Evolutionary conservation across 2,797 vertebrate species (phyloP).

Genomic region (Lemur catta): DNA sequence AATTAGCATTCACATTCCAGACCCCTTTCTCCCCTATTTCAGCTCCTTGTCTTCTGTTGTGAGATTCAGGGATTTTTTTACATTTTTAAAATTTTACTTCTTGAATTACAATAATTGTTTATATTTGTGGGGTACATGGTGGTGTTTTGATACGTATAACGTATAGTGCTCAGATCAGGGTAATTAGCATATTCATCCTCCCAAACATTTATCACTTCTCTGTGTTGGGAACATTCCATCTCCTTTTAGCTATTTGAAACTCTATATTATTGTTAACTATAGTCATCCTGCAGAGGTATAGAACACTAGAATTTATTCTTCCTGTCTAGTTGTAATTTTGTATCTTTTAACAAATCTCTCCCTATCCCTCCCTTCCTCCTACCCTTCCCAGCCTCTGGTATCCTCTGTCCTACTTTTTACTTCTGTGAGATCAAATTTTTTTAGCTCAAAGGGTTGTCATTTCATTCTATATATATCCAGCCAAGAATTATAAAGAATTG

Average conservation of each 20-base stretch:
- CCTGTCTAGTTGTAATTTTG: background rate
- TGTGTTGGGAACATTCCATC: background rate
- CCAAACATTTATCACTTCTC: background rate
- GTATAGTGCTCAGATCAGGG: background rate
- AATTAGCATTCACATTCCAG: accelerated
- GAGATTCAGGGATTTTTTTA: background rate
- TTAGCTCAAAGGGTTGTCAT: background rate
- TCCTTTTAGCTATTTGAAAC: background rate
- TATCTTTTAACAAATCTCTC: background rate
- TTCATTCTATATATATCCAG: background rate
- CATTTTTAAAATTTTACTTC: background rate
- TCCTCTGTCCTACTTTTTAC: background rate
- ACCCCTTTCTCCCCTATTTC: background rate
- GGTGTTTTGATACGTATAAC: background rate
- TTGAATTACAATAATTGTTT: background rate
- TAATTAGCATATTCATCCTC: background rate
- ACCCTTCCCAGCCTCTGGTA: background rate
- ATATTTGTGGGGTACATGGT: background rate
- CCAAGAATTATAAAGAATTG: background rate
- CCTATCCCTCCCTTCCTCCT: background rate
- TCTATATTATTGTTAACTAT: background rate
- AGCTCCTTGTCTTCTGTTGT: background rate
- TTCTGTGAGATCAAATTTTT: background rate
- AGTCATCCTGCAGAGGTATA: background rate
- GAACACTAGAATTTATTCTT: background rate